Evolutionary conservation across 2,888 invertebrate genomes (phyloP).

Genomic region (Cantharis nigra): DNA sequence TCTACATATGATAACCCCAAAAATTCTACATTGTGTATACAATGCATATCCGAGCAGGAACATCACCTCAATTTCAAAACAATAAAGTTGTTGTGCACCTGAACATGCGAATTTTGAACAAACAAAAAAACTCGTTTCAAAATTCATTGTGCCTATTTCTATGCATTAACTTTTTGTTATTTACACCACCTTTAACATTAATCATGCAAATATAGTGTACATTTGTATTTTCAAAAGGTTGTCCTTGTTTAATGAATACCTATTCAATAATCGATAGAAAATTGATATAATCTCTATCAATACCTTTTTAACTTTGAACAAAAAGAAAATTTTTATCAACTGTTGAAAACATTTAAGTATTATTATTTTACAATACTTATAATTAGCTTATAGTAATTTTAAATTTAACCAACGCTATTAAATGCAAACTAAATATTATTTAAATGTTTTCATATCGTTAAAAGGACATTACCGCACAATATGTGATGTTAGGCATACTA

Average conservation of each 20-base stretch:
- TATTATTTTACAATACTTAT: neutral
- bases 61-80: constrained; percentile 27
- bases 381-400: neutral
- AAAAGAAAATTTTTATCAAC: neutral
- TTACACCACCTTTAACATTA: constrained; percentile 9
- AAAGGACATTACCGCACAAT: neutral
- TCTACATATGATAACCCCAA: constrained; percentile 26
- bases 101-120: constrained; percentile 15
- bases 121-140: neutral
- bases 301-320: neutral
- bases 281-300: neutral
- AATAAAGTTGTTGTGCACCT: constrained; percentile 27
- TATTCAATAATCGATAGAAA: neutral
- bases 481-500: neutral
- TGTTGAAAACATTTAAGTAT: too few relatives aligned
- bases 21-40: constrained; percentile 26
- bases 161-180: constrained; percentile 6
- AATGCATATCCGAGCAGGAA: constrained; percentile 29
- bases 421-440: neutral
- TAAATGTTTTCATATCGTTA: neutral
- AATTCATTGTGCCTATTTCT: constrained; percentile 7
- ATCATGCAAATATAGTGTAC: constrained; percentile 12
- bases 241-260: neutral
- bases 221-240: constrained; percentile 10
- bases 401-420: neutral